These are phyloP conservation scores for Rhabdornis inornatus DNA, from an alignment of 2,113 vertebrate species.

Conservation along the genomic window DNA sequence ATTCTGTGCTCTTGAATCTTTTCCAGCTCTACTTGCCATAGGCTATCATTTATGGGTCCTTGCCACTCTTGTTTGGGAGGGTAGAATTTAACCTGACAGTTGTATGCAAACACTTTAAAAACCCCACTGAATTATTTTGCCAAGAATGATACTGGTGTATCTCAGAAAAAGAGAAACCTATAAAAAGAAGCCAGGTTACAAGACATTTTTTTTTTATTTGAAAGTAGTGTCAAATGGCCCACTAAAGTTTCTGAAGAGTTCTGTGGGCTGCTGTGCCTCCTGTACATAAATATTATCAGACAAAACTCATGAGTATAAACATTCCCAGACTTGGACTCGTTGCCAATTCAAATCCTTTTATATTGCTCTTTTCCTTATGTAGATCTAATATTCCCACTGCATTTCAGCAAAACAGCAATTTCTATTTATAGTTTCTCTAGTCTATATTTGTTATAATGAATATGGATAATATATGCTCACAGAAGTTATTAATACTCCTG, in stretches of 20 bases:
- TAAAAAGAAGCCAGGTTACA: neutral
- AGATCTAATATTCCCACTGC: slow-evolving; percentile 45
- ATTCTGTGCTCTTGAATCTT: neutral
- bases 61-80: neutral
- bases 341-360: slow-evolving; percentile 47
- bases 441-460: slow-evolving; percentile 66
- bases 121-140: neutral
- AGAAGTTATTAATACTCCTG: slow-evolving; percentile 42
- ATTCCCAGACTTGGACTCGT: neutral
- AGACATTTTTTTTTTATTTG: neutral
- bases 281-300: slow-evolving; percentile 39
- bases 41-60: neutral
- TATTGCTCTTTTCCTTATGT: slow-evolving; percentile 51
- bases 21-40: neutral
- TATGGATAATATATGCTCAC: slow-evolving; percentile 44
- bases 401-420: slow-evolving; percentile 24
- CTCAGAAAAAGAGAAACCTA: neutral
- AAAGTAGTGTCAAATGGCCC: neutral
- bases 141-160: neutral
- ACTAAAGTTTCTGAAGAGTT: slow-evolving; percentile 12
- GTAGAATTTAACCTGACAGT: neutral
- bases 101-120: neutral
- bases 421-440: slow-evolving; percentile 52
- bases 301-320: slow-evolving; percentile 32
- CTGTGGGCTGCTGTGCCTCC: neutral